Evolutionary conservation across 2,113 vertebrate species (phyloP).

Genomic region (Cynoglossus semilaevis): DNA sequence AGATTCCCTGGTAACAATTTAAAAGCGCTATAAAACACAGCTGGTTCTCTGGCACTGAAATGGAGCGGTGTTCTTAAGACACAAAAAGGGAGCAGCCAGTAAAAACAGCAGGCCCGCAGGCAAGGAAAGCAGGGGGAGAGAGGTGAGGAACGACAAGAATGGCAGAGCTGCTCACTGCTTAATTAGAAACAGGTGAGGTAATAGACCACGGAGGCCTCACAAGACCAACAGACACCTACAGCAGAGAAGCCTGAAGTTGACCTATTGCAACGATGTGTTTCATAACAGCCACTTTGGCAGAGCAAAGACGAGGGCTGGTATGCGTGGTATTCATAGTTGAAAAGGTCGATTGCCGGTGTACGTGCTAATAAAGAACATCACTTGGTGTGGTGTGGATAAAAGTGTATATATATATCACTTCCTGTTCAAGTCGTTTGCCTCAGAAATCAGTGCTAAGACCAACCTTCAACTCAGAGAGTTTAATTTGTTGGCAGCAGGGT

Average conservation of each 20-base stretch:
- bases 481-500: too few relatives aligned
- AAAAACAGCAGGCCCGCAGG: slow-evolving; percentile 14
- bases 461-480: too few relatives aligned
- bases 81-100: neutral
- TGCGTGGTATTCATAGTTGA: too few relatives aligned
- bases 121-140: neutral
- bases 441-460: too few relatives aligned
- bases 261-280: neutral
- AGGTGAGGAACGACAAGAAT: slow-evolving; percentile 20
- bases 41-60: slow-evolving; percentile 14
- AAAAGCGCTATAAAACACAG: neutral
- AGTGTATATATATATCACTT: too few relatives aligned
- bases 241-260: neutral
- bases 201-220: slow-evolving; percentile 8
- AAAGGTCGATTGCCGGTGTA: too few relatives aligned
- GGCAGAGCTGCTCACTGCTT: slow-evolving; percentile 18
- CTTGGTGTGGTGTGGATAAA: too few relatives aligned
- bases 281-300: neutral
- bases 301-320: neutral
- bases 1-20: too few relatives aligned
- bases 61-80: slow-evolving; percentile 19
- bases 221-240: slow-evolving; percentile 17
- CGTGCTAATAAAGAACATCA: too few relatives aligned
- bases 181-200: slow-evolving; percentile 39
- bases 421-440: too few relatives aligned